Conservation (phyloP, 2,797 vertebrate species). For the Squalus acanthias region DNA sequence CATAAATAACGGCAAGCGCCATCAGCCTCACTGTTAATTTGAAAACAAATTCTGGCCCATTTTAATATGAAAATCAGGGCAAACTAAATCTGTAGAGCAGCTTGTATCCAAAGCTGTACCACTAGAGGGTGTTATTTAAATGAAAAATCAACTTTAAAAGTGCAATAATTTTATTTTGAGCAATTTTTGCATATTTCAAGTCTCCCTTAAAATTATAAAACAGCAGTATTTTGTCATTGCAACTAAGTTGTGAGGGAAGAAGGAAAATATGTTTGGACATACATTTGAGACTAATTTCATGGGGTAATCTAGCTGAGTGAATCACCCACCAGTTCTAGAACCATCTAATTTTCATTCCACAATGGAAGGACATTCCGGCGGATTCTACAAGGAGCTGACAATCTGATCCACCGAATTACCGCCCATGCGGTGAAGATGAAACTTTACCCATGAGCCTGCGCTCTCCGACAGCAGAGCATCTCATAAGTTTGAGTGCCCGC, state of each 20-base stretch:
- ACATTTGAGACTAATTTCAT: background rate
- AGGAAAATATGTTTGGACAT: background rate
- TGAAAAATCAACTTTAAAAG: no score
- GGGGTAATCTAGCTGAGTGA: background rate
- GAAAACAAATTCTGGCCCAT: no score
- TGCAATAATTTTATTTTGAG: no score
- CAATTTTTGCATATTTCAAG: background rate
- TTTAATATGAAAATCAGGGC: no score
- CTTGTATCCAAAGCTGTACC: no score
- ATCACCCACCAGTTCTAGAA: background rate
- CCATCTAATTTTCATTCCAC: background rate
- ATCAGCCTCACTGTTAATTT: no score
- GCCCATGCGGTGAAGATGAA: background rate
- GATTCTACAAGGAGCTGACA: background rate
- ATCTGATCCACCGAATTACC: background rate
- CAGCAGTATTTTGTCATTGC: background rate
- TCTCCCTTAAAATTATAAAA: background rate
- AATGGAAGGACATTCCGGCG: background rate
- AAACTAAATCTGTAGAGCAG: no score
- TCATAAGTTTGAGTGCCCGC: background rate
- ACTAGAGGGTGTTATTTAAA: no score
- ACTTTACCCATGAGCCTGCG: background rate
- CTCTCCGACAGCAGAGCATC: background rate
- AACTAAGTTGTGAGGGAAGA: background rate
- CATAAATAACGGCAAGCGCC: no score